Evolutionary conservation across 2,888 invertebrate species (phyloP).

Genomic region (Agriotes lineatus): DNA sequence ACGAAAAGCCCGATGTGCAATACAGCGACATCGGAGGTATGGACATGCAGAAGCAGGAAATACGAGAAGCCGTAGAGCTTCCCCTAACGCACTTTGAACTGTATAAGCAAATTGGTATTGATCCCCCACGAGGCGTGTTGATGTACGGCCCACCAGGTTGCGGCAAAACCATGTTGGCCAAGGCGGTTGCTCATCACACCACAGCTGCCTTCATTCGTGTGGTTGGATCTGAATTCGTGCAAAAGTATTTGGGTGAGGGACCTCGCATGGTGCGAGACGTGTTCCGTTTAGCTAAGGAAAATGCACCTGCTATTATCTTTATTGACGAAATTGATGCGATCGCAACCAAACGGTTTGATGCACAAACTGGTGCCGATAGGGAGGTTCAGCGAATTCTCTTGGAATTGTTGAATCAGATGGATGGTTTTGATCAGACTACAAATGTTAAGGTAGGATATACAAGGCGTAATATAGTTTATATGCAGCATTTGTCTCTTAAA

Average conservation of each 20-base stretch:
- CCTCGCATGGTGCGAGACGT: slow-evolving; percentile 99
- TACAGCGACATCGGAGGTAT: slow-evolving; percentile 99
- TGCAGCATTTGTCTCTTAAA: too few species aligned
- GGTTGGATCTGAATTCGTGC: slow-evolving; percentile 99
- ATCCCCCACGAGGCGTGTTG: slow-evolving; percentile 97
- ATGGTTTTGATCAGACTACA: slow-evolving; percentile 99
- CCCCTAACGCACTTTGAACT: slow-evolving; percentile 98
- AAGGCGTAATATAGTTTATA: too few species aligned
- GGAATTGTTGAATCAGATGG: slow-evolving; percentile 99
- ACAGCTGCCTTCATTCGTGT: slow-evolving; percentile 99
- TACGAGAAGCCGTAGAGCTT: slow-evolving; percentile 97
- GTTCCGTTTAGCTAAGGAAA: slow-evolving; percentile 98
- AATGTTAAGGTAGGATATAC: slow-evolving; percentile 87
- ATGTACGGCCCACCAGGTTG: slow-evolving; percentile 99
- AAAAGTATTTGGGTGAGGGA: slow-evolving; percentile 99
- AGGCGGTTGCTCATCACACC: slow-evolving; percentile 98
- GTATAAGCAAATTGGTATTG: slow-evolving; percentile 98
- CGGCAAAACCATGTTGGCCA: slow-evolving; percentile 99
- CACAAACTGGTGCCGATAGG: slow-evolving; percentile 97
- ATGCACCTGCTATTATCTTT: slow-evolving; percentile 99
- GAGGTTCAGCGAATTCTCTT: slow-evolving; percentile 98
- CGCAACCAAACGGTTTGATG: slow-evolving; percentile 98
- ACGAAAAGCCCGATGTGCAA: slow-evolving; percentile 97
- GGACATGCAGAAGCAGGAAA: slow-evolving; percentile 99
- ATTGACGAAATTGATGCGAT: slow-evolving; percentile 99